Percentiles rank a stretch among this genome's conserved stretches.
phyloP scores from a whole-genome alignment of 1,140 invertebrate genomes.

The Helicoverpa zea region DNA sequence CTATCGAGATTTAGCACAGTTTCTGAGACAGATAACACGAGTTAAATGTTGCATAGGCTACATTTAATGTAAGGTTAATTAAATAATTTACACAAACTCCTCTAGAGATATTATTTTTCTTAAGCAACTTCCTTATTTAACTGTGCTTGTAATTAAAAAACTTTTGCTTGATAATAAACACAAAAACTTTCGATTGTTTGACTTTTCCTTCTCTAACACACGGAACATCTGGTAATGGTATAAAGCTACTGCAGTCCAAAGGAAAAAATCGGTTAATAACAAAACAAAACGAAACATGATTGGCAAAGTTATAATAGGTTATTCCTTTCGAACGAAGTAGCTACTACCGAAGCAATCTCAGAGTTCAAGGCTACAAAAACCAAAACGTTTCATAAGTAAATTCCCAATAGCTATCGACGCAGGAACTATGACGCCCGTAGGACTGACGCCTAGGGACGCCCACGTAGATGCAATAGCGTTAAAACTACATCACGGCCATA shows the following conservation, averaged over 20 bases:
- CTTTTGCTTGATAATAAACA: too few relatives aligned
- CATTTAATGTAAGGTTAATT: too few relatives aligned
- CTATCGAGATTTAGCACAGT: neutral
- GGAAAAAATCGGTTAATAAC: neutral
- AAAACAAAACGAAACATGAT: neutral
- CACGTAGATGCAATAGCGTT: neutral
- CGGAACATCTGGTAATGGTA: too few relatives aligned
- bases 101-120: neutral
- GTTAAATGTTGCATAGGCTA: neutral
- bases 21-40: neutral
- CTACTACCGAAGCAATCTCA: neutral
- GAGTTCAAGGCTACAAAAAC: slow-evolving; percentile 4
- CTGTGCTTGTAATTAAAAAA: neutral
- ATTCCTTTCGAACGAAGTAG: neutral
- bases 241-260: neutral
- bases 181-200: too few relatives aligned
- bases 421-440: neutral
- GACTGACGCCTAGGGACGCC: slow-evolving; percentile 4
- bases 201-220: too few relatives aligned
- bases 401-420: neutral
- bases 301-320: neutral
- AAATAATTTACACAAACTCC: neutral
- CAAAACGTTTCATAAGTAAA: slow-evolving; percentile 1
- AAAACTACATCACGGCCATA: neutral
- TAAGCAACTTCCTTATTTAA: neutral